Percentiles rank a stretch among this genome's conserved stretches.
Conservation (phyloP, 2,797 vertebrate genomes). For the Pogonophryne albipinna region DNA sequence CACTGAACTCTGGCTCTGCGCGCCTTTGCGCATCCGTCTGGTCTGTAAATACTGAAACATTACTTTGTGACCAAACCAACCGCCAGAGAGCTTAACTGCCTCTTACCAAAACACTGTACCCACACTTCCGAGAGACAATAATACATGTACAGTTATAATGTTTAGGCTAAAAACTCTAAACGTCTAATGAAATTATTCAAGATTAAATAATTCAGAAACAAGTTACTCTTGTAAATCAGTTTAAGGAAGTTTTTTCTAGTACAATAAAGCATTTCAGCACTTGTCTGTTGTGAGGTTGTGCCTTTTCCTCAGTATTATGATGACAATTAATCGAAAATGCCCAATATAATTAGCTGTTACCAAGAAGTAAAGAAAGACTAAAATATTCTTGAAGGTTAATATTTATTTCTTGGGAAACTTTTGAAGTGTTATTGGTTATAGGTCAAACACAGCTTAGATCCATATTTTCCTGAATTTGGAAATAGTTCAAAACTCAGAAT, state of each 20-base stretch:
- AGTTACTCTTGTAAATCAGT: neutral
- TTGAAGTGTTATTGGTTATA: constrained; percentile 11
- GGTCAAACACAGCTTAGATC: constrained; percentile 26
- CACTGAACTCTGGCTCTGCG: constrained; percentile 19
- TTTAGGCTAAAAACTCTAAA: neutral
- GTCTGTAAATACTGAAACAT: neutral
- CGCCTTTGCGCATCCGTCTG: constrained; percentile 52
- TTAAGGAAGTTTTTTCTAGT: neutral
- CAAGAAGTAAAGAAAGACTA: neutral
- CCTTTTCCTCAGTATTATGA: neutral
- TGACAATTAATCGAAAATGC: neutral
- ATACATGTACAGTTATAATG: neutral
- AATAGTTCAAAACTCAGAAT: constrained; percentile 54
- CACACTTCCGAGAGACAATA: neutral
- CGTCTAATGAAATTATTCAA: neutral
- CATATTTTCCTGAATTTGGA: constrained; percentile 50
- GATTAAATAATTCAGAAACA: neutral
- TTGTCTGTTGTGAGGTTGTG: neutral
- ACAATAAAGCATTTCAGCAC: neutral
- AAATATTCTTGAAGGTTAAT: neutral
- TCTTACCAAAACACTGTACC: constrained; percentile 4
- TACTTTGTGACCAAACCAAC: neutral
- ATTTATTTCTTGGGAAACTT: neutral
- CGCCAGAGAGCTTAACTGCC: neutral
- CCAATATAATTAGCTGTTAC: too few species aligned